A percentile compares a stretch with the other conserved stretches of the same genome.
phyloP scores from a whole-genome alignment of 2,113 vertebrate species.

The Xiphophorus maculatus region DNA sequence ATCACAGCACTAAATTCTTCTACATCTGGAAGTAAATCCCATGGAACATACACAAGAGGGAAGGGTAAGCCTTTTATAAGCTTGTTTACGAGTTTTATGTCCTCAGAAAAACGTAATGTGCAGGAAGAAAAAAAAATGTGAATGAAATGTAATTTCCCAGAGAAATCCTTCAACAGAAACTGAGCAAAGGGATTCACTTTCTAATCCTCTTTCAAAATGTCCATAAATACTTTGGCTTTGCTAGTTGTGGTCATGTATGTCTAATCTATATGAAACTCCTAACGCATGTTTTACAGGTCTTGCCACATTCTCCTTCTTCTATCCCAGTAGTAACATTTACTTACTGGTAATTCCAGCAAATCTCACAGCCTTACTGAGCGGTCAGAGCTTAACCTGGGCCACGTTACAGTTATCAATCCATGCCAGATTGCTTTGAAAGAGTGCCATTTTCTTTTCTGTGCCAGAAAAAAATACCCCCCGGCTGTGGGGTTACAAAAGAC shows the following conservation, averaged over 20 bases:
- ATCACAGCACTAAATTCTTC: constrained; percentile 34
- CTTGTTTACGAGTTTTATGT: constrained; percentile 65
- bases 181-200: constrained; percentile 76
- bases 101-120: constrained; percentile 59
- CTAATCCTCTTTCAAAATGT: constrained; percentile 78
- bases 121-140: constrained; percentile 43
- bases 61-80: constrained; percentile 59
- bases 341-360: constrained; percentile 71
- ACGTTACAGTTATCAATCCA: constrained; percentile 68
- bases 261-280: constrained; percentile 77
- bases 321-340: constrained; percentile 50
- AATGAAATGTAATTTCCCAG: constrained; percentile 70
- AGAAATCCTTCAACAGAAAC: constrained; percentile 71
- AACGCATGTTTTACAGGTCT: constrained; percentile 70
- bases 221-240: constrained; percentile 69
- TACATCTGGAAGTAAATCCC: constrained; percentile 50
- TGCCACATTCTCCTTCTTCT: constrained; percentile 42
- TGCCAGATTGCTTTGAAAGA: constrained; percentile 64
- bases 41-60: constrained; percentile 39
- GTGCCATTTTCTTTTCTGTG: constrained; percentile 47
- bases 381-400: constrained; percentile 60
- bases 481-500: constrained; percentile 23
- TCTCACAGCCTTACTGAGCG: constrained; percentile 60
- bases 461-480: constrained; percentile 49
- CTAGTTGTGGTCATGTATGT: constrained; percentile 75